These are phyloP conservation scores for Prunella strophiata DNA, from an alignment of 2,797 vertebrate genomes.

Conservation along the genomic window DNA sequence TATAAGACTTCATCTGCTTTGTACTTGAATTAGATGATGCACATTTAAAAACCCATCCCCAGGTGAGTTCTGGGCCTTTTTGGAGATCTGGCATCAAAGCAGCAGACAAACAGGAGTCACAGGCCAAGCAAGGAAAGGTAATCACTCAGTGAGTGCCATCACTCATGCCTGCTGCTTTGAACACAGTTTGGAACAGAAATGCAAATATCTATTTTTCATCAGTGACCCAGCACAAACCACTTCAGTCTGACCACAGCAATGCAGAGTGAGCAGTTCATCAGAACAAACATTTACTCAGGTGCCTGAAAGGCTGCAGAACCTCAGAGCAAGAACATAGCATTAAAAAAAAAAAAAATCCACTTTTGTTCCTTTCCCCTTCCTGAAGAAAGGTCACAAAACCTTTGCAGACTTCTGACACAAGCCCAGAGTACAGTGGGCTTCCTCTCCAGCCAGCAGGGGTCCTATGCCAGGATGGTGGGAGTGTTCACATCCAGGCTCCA, in stretches of 20 bases:
- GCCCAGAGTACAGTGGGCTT: neutral
- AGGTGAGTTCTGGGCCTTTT: neutral
- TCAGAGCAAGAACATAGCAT: neutral
- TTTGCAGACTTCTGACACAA: neutral
- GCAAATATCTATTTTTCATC: neutral
- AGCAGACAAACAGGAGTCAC: neutral
- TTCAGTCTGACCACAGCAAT: neutral
- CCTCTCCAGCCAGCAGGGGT: neutral
- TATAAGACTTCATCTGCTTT: neutral
- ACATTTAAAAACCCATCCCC: neutral
- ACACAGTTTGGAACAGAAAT: neutral
- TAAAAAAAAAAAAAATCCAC: neutral
- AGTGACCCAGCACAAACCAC: neutral
- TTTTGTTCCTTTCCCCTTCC: too few species aligned
- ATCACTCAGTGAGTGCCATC: neutral
- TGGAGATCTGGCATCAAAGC: neutral
- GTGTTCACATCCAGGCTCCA: accelerated
- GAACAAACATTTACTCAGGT: neutral
- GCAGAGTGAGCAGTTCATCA: neutral
- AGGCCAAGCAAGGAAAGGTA: neutral
- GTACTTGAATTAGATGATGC: neutral
- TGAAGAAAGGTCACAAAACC: neutral
- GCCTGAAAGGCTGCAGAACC: neutral
- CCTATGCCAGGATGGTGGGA: neutral
- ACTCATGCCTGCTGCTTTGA: neutral